Percentiles rank a stretch among this genome's conserved stretches.
Evolutionary conservation across 2,797 vertebrate species (phyloP).

Genomic region (Cetoscarus ocellatus): DNA sequence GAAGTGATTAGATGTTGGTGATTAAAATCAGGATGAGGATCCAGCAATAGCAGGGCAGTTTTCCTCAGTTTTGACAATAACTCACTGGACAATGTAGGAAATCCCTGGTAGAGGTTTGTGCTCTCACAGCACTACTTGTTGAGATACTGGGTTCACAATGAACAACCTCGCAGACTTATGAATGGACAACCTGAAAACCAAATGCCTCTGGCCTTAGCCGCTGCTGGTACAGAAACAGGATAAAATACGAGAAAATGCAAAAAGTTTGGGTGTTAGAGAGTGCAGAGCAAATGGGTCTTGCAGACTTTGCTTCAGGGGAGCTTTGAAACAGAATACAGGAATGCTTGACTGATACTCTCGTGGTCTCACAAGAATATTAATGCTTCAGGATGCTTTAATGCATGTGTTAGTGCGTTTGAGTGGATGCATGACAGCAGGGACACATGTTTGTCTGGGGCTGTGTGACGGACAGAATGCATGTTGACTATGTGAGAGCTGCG

Average conservation of each 20-base stretch:
- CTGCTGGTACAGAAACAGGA: too few relatives aligned
- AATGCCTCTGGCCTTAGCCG: too few relatives aligned
- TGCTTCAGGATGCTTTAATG: conserved; percentile 21
- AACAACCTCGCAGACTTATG: too few relatives aligned
- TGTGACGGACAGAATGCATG: conserved; percentile 38
- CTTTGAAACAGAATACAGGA: conserved; percentile 40
- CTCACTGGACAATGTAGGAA: too few relatives aligned
- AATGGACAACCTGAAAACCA: too few relatives aligned
- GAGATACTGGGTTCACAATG: too few relatives aligned
- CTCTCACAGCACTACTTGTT: too few relatives aligned
- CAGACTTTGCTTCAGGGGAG: conserved; percentile 40
- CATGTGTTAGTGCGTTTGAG: conserved; percentile 16
- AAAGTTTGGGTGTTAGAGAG: conserved; percentile 33
- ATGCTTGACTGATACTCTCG: conserved; percentile 35
- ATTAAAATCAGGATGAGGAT: too few relatives aligned
- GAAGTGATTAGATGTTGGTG: too few relatives aligned
- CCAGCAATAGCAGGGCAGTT: too few relatives aligned
- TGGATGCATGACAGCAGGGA: conserved; percentile 32
- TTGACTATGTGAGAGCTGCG: conserved; percentile 51
- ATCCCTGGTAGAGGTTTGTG: too few relatives aligned
- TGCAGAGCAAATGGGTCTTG: conserved; percentile 27
- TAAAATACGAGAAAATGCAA: conserved; percentile 32
- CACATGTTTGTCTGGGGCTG: conserved; percentile 21
- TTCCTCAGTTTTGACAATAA: too few relatives aligned
- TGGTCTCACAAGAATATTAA: conserved; percentile 36